Evolutionary conservation across 1,140 invertebrate genomes (phyloP).

Genomic region (Melipona quadrifasciata): DNA sequence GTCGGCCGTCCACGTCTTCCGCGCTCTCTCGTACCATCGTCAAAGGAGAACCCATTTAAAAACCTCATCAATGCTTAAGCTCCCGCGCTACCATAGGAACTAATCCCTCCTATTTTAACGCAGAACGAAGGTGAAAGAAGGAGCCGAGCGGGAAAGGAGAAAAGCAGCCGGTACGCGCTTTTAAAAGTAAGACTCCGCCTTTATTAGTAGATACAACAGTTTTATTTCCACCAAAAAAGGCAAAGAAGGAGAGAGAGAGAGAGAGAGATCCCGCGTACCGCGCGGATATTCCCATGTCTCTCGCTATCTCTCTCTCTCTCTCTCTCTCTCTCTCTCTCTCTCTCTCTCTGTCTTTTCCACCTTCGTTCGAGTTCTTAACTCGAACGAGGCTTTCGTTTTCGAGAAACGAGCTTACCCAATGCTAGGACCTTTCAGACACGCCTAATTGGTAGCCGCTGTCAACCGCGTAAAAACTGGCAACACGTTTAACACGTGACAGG

Average conservation of each 20-base stretch:
- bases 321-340: slow-evolving; percentile 21
- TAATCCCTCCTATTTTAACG: slow-evolving; percentile 83
- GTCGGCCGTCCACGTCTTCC: slow-evolving; percentile 47
- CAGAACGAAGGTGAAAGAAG: slow-evolving; percentile 67
- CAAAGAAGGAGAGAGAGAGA: slow-evolving; percentile 15
- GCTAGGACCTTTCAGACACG: slow-evolving; percentile 35
- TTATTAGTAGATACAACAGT: slow-evolving; percentile 80
- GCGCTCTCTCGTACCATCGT: slow-evolving; percentile 70
- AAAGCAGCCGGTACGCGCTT: slow-evolving; percentile 69
- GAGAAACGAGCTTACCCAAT: slow-evolving; percentile 37
- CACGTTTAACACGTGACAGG: background rate
- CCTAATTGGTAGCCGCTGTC: slow-evolving; percentile 48
- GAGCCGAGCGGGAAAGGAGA: slow-evolving; percentile 4
- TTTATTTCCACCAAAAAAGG: slow-evolving; percentile 75
- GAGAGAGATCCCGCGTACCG: background rate
- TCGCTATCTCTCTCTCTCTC: background rate
- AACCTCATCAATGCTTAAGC: slow-evolving; percentile 83
- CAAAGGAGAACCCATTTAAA: slow-evolving; percentile 83
- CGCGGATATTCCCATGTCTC: background rate
- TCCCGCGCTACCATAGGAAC: slow-evolving; percentile 80
- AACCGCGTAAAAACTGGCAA: slow-evolving; percentile 37
- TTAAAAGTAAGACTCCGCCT: slow-evolving; percentile 80
- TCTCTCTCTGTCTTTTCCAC: slow-evolving; percentile 21
- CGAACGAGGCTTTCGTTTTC: slow-evolving; percentile 7
- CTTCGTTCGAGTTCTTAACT: background rate